Conservation (phyloP, 2,113 vertebrate species). For the Salvelinus namaycush region DNA sequence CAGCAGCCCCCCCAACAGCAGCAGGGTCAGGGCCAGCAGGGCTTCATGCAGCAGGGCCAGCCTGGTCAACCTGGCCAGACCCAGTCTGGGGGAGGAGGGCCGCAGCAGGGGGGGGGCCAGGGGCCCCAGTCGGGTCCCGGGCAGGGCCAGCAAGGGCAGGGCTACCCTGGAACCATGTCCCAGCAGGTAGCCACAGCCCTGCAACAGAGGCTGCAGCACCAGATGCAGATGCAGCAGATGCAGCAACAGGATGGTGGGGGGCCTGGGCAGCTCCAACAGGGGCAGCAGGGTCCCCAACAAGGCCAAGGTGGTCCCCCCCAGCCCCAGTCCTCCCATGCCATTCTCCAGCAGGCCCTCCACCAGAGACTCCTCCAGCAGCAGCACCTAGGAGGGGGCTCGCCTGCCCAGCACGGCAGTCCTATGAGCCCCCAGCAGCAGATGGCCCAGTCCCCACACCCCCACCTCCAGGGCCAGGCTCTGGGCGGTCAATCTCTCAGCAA, state of each 20-base stretch:
- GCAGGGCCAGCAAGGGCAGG: constrained; percentile 69
- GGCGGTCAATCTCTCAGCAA: constrained; percentile 84
- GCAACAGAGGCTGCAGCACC: constrained; percentile 72
- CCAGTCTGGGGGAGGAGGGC: constrained; percentile 59
- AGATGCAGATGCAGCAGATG: constrained; percentile 48
- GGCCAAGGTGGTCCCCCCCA: constrained; percentile 51
- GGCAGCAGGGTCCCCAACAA: constrained; percentile 50
- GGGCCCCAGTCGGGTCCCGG: constrained; percentile 70
- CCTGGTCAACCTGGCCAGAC: constrained; percentile 76
- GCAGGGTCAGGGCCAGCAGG: constrained; percentile 80
- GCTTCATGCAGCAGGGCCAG: constrained; percentile 75
- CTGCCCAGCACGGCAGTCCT: constrained; percentile 91
- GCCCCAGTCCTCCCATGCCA: constrained; percentile 52
- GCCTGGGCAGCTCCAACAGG: no score
- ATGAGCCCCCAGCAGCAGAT: constrained; percentile 92
- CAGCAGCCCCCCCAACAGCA: constrained; percentile 79
- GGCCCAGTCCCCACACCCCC: constrained; percentile 87
- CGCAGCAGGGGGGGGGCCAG: constrained; percentile 49
- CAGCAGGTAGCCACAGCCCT: constrained; percentile 67
- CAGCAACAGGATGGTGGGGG: no score
- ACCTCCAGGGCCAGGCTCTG: constrained; percentile 86
- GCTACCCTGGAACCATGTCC: constrained; percentile 70
- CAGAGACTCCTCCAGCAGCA: constrained; percentile 82
- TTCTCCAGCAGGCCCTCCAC: constrained; percentile 87
- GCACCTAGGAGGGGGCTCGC: constrained; percentile 76